A percentile compares a stretch with the other conserved stretches of the same genome.
Evolutionary conservation across 2,113 vertebrate genomes (phyloP).

Genomic region (Onychorhynchus coronatus): DNA sequence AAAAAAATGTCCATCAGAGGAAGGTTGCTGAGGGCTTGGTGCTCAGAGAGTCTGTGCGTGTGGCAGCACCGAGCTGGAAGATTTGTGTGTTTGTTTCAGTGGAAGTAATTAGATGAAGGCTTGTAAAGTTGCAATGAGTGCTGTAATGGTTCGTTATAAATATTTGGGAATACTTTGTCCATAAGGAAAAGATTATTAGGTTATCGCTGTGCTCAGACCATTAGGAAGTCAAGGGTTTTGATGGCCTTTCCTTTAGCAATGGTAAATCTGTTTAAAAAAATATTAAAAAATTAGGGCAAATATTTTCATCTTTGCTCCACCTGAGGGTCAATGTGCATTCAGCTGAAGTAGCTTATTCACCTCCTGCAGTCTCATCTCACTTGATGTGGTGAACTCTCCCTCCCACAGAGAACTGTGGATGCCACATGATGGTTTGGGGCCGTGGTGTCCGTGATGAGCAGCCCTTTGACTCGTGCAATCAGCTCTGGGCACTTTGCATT

Average conservation of each 20-base stretch:
- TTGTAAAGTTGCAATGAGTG: background rate
- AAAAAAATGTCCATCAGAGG: slow-evolving; percentile 81
- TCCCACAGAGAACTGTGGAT: background rate
- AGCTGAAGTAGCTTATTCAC: slow-evolving; percentile 4
- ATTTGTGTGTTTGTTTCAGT: slow-evolving; percentile 40
- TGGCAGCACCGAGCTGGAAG: background rate
- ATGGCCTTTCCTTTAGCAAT: background rate
- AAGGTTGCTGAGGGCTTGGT: slow-evolving; percentile 63
- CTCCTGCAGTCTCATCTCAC: background rate
- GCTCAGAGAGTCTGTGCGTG: background rate
- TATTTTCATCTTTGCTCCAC: background rate
- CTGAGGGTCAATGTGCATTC: slow-evolving; percentile 34
- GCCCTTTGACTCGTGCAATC: background rate
- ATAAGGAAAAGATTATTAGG: background rate
- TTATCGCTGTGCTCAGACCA: background rate
- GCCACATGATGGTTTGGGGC: background rate
- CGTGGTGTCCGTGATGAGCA: background rate
- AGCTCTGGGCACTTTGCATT: background rate
- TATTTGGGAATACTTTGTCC: slow-evolving; percentile 28
- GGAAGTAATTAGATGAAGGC: slow-evolving; percentile 52
- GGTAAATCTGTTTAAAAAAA: background rate
- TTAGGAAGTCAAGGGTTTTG: background rate
- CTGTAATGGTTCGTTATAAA: slow-evolving; percentile 1
- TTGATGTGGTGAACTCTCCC: background rate
- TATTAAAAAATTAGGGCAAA: background rate